phyloP scores from a whole-genome alignment of 2,113 vertebrate genomes.

The Engraulis encrasicolus region DNA sequence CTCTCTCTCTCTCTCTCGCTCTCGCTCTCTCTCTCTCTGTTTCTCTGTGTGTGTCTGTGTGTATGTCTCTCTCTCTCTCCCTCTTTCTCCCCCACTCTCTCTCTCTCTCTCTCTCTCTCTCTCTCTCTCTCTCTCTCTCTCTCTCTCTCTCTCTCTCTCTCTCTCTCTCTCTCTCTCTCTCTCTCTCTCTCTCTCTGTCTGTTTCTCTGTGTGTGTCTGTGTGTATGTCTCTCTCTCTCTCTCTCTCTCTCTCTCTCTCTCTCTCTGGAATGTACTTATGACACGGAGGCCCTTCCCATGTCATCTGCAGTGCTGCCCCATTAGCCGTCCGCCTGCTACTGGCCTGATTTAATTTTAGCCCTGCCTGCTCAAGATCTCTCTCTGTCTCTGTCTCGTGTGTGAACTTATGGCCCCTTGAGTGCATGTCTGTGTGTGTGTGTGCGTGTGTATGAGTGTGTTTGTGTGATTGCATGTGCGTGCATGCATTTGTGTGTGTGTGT shows the following conservation, averaged over 20 bases:
- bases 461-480: not conserved
- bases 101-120: not conserved
- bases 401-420: slow-evolving; percentile 70
- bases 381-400: slow-evolving; percentile 52
- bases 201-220: not conserved
- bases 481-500: not conserved
- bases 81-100: slow-evolving; percentile 45
- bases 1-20: slow-evolving; percentile 55
- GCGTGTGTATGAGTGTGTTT: not conserved
- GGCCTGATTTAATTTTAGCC: slow-evolving; percentile 75
- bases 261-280: slow-evolving; percentile 56
- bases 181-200: slow-evolving; percentile 47
- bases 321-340: slow-evolving; percentile 50
- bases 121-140: not conserved
- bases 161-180: slow-evolving; percentile 34
- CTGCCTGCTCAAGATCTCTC: slow-evolving; percentile 58
- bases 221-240: slow-evolving; percentile 46
- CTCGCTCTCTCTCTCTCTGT: slow-evolving; percentile 38
- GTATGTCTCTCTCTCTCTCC: slow-evolving; percentile 47
- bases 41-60: not conserved
- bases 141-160: not conserved
- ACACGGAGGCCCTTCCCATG: slow-evolving; percentile 49
- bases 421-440: not conserved
- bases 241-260: slow-evolving; percentile 48
- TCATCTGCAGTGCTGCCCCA: slow-evolving; percentile 37